Base-by-base conservation (phyloP, 1,140 invertebrate genomes). In the Leptopilina boulardi region DNA sequence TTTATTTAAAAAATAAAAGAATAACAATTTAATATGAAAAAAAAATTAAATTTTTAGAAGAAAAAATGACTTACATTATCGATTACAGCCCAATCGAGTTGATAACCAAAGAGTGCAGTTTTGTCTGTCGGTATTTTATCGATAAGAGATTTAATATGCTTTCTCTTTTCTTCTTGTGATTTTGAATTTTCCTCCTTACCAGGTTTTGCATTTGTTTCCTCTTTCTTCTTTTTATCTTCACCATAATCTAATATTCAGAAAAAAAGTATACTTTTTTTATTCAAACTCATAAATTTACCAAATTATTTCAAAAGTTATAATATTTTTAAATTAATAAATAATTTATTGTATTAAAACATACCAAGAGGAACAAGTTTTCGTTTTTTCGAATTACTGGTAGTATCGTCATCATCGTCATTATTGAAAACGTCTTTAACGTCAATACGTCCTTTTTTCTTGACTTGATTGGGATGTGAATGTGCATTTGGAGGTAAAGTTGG, bases 121-220 rank as follows among this genome's bases (percentile, higher is more conserved):
- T 99, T 99, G 87, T 97, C 97, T 56, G 98, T 99, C 70, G 99
- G 99, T 89, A 99, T 99, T 92, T 97, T 98, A 89, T 99, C 98
- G 86, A 99, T 99, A 77, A 99, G 93, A 75, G 96, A 96, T 92
- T 99, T 99, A 82, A 99, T 98, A 88, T 98, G 95, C 85, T 97
- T 97, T 70, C 97, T 92, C 89, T 99, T 99, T 90, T 99, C 99
- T 91, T 99, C 98, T 82, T 96, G 95, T 77, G 94, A 94, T 87
- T 95, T 96, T 82, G 92, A 91, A 80, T 92, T 92, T 83, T 94
- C 94, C 86, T 93, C 93, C 81, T 94, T 94, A 19, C 91, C 91
- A 87, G 93, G 91, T 88, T 94, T 95, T 73, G 94, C 92, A 82
- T 93, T 91, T 85, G 94, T 91, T 77, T 89, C 87, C 10, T 86